Conservation (phyloP, 1,140 invertebrate species). For the Lepidurus packardi region DNA sequence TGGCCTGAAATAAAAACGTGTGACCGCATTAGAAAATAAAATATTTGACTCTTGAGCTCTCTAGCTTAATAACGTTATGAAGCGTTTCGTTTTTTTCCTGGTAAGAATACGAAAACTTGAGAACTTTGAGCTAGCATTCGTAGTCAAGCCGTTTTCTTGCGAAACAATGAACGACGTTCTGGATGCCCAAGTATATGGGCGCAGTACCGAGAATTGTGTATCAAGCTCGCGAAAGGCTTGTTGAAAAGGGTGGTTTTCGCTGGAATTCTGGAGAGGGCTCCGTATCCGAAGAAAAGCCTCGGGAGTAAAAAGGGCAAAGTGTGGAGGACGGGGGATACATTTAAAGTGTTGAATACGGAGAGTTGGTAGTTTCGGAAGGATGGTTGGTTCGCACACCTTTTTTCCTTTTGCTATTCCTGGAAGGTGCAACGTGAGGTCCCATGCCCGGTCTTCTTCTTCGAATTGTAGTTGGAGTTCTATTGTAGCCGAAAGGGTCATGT, state of each 20-base stretch:
- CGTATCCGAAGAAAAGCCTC: slow-evolving; percentile 16
- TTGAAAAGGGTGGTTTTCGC: background rate
- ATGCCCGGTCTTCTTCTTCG: slow-evolving; percentile 2
- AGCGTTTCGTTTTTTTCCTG: background rate
- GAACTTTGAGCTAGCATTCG: background rate
- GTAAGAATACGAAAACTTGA: background rate
- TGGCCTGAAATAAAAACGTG: background rate
- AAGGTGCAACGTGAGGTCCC: background rate
- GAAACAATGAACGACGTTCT: slow-evolving; percentile 12
- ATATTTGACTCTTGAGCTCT: background rate
- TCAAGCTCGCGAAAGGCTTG: background rate
- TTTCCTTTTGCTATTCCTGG: background rate
- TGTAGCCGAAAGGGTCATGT: slow-evolving; percentile 10
- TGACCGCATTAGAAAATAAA: background rate
- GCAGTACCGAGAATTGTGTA: slow-evolving; percentile 9
- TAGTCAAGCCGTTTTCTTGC: slow-evolving; percentile 21
- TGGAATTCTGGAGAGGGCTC: slow-evolving; percentile 6
- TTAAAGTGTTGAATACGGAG: slow-evolving; percentile 3
- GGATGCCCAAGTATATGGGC: background rate
- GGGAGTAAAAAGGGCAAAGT: background rate
- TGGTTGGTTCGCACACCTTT: background rate
- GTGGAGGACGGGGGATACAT: background rate
- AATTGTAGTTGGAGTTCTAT: background rate
- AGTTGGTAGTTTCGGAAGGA: background rate
- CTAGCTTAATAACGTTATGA: too few relatives aligned